Conservation (phyloP, 1,140 invertebrate species). For the Phymastichus coffea region DNA sequence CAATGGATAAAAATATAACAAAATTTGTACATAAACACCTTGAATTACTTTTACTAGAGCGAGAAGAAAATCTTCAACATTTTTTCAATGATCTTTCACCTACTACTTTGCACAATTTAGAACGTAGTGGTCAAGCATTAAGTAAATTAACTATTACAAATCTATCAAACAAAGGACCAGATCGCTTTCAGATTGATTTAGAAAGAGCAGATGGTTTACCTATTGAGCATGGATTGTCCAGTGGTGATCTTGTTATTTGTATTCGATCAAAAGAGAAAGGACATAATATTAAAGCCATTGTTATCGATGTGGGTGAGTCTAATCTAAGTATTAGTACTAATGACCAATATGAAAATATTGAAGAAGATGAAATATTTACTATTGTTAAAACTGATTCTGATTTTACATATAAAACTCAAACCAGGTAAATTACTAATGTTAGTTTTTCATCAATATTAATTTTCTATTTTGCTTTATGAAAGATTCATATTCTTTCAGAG, state of each 20-base stretch:
- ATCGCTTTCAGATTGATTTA: conserved; percentile 36
- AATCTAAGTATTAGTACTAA: conserved; percentile 33
- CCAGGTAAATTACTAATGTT: conserved; percentile 24
- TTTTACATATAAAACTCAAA: conserved; percentile 39
- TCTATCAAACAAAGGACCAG: conserved; percentile 30
- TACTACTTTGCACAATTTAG: conserved; percentile 31
- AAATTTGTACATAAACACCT: conserved; percentile 33
- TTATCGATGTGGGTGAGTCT: conserved; percentile 30
- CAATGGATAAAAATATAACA: conserved; percentile 37
- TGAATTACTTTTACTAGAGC: conserved; percentile 33
- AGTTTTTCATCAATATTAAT: neutral
- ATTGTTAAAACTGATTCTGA: conserved; percentile 42
- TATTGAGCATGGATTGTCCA: conserved; percentile 31
- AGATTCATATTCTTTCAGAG: conserved; percentile 31
- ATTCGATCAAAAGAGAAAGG: conserved; percentile 33
- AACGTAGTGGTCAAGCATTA: conserved; percentile 34
- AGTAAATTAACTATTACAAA: conserved; percentile 36
- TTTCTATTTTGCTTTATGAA: conserved; percentile 2
- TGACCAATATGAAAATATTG: conserved; percentile 31
- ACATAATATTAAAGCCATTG: conserved; percentile 31
- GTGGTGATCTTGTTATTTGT: conserved; percentile 38
- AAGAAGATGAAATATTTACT: conserved; percentile 35
- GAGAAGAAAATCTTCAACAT: conserved; percentile 34
- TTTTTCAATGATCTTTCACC: conserved; percentile 35
- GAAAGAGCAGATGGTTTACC: conserved; percentile 28